Evolutionary conservation across 2,797 vertebrate species (phyloP).

Genomic region (Leucoraja ocellata): DNA sequence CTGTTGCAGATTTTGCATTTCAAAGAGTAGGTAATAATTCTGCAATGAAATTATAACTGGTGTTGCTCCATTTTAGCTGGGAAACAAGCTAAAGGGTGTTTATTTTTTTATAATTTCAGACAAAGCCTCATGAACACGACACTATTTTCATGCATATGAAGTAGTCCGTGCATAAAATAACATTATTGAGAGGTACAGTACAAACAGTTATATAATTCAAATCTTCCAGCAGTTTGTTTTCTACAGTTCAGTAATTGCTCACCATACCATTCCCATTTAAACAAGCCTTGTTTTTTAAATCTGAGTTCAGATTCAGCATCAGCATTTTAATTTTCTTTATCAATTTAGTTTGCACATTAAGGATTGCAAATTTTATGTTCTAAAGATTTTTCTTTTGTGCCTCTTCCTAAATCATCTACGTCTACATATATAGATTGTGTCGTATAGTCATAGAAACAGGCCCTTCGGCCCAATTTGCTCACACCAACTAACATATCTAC

Average conservation of each 20-base stretch:
- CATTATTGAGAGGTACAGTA: neutral
- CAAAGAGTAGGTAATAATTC: constrained; percentile 43
- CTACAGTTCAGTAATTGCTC: neutral
- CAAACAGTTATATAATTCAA: neutral
- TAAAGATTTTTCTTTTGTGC: neutral
- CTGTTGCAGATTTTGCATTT: constrained; percentile 44
- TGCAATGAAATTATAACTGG: constrained; percentile 40
- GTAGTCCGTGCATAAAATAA: neutral
- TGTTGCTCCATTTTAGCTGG: constrained; percentile 29
- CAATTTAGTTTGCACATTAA: neutral
- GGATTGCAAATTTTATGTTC: neutral
- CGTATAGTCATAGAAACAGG: no score
- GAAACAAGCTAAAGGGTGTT: constrained; percentile 40
- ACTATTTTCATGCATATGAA: constrained; percentile 36
- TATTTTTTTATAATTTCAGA: constrained; percentile 43
- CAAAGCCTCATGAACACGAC: constrained; percentile 2
- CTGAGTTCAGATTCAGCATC: neutral
- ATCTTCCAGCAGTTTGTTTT: no score
- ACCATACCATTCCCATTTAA: neutral
- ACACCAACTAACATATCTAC: no score
- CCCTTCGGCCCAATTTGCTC: no score
- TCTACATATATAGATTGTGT: neutral
- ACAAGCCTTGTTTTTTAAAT: neutral
- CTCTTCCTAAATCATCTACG: neutral
- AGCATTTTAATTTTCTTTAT: neutral